Evolutionary conservation across 2,888 invertebrate species (phyloP).

Genomic region (Ganaspis brasiliensis): DNA sequence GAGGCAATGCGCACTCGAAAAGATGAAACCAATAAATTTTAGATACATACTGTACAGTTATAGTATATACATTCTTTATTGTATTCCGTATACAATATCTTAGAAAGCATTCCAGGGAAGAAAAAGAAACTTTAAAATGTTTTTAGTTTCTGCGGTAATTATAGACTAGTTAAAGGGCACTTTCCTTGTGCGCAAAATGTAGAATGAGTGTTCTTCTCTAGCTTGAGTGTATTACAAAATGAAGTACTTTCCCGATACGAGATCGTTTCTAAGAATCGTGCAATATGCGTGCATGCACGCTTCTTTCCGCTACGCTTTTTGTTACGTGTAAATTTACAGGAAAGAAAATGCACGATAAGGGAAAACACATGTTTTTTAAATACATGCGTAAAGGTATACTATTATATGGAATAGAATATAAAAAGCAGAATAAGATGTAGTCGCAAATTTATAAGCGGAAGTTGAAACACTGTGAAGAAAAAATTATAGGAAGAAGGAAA

Average conservation of each 20-base stretch:
- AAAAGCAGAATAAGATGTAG: constrained; percentile 2
- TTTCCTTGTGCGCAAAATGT: neutral
- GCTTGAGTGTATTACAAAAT: neutral
- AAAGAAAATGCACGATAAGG: neutral
- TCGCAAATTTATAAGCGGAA: neutral
- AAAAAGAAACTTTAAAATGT: neutral
- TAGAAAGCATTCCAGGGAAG: neutral
- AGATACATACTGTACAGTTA: too few species aligned
- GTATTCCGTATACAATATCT: neutral
- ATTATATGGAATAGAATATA: neutral
- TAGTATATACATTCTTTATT: too few species aligned
- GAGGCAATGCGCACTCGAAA: too few species aligned
- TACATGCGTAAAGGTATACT: neutral
- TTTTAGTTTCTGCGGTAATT: neutral
- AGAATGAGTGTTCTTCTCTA: neutral
- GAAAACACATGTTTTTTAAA: constrained; percentile 15
- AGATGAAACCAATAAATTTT: too few species aligned
- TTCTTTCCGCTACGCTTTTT: neutral
- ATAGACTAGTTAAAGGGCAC: neutral
- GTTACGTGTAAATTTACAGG: neutral
- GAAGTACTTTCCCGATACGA: constrained; percentile 2
- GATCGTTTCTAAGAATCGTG: constrained; percentile 22
- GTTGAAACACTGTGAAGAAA: neutral
- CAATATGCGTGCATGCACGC: constrained; percentile 13
- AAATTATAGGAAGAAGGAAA: too few species aligned